Evolutionary conservation across 2,888 invertebrate genomes (phyloP), one percentile per base, ranked within the genome.

Genomic region (Mechanitis mazaeus): DNA sequence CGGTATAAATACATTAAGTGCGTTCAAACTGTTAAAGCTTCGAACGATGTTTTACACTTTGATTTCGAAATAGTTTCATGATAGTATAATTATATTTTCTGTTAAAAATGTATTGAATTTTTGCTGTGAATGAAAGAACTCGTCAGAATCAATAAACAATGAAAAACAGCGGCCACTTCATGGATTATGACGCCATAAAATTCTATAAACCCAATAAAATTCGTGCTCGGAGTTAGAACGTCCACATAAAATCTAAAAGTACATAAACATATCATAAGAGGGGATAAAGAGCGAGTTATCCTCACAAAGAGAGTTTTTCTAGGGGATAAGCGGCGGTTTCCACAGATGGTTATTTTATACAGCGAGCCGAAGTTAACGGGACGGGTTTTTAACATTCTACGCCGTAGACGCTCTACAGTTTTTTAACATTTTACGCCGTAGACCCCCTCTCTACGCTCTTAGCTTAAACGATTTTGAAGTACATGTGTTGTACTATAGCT

Each of bases 201-300:
- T 88, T 89, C 88, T 90, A 89, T 88, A 88, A 89, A 82, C 83
- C 83, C 87, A 86, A 89, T 89, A 90, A 90, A 89, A 88, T 81
- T 87, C 89, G 89, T 89, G 89, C 88, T 80, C 75, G 71, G 89
- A 87, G 86, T 89, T 81, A 84, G 86, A 89, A 89, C 85, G 85
- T 83, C 83, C 89, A 83, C 88, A 89, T 90, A 89, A 90, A 89
- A 89, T 88, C 88, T 83, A 79, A 84, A 86, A 88, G 88, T 88
- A 89, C 89, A 88, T 89, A 90, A 89, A 90, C 90, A 89, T 90
- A 89, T 89, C 88, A 88, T 90, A 89, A 89, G 87, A 81, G 85
- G 85, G 85, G 86, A 81, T 84, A 79, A 81, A 80, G 80, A 82
- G 76, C 82, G 82, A 84, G 87, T 84, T 87, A 85, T 85, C 80